phyloP scores from a whole-genome alignment of 2,797 vertebrate genomes.

The Paramormyrops hopkinsi region DNA sequence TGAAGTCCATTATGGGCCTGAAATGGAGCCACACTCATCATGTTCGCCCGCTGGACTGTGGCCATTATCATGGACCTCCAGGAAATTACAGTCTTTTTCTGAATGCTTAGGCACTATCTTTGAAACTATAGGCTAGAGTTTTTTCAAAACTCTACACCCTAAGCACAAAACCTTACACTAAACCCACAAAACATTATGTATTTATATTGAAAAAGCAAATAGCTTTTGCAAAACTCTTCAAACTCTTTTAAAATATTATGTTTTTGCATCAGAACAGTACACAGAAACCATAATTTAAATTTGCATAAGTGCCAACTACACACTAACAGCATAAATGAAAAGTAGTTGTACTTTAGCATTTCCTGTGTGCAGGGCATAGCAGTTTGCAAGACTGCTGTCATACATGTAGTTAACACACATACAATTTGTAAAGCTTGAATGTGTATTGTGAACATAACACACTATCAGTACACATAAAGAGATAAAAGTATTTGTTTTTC shows the following conservation, averaged over 20 bases:
- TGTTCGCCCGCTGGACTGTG: background rate
- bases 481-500: background rate
- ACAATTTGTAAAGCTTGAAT: background rate
- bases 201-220: background rate
- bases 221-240: background rate
- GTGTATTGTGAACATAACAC: background rate
- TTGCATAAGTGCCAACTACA: background rate
- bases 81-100: background rate
- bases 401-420: background rate
- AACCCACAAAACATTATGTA: background rate
- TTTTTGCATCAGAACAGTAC: too few species aligned
- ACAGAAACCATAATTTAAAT: background rate
- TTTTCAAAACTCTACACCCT: background rate
- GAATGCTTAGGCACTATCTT: background rate
- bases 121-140: background rate
- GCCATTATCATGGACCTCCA: background rate
- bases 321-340: background rate
- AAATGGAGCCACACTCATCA: background rate
- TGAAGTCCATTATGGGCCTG: background rate
- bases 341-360: background rate
- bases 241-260: too few species aligned
- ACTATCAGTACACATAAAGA: background rate
- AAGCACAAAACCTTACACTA: background rate
- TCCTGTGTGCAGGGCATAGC: background rate
- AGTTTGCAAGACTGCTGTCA: background rate